Conservation (phyloP, 2,888 invertebrate species). For the Drepanosiphum platanoidis region DNA sequence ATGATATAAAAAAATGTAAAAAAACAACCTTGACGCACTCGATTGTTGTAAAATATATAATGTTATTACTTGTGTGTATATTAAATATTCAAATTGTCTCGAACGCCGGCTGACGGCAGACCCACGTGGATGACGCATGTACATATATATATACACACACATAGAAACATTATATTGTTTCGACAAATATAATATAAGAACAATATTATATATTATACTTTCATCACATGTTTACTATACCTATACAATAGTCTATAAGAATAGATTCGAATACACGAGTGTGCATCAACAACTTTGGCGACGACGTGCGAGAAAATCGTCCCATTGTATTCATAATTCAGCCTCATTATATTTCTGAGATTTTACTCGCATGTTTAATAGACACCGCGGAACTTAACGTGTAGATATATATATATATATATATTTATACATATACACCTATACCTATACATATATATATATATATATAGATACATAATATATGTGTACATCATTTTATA, state of each 20-base stretch:
- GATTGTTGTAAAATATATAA: slow-evolving; percentile 23
- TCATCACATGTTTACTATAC: not conserved
- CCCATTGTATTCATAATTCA: slow-evolving; percentile 60
- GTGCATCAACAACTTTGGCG: slow-evolving; percentile 15
- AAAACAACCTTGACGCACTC: slow-evolving; percentile 27
- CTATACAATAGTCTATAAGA: not conserved
- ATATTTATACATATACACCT: not conserved
- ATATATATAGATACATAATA: not conserved
- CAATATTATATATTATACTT: not conserved
- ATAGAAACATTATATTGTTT: slow-evolving; percentile 31
- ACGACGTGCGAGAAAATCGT: slow-evolving; percentile 51
- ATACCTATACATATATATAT: not conserved
- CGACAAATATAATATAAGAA: not conserved
- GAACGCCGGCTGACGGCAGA: not conserved
- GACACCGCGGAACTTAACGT: not conserved
- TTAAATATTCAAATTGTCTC: slow-evolving; percentile 20
- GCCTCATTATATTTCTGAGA: slow-evolving; percentile 45
- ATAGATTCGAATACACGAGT: not conserved
- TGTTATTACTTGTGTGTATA: not conserved
- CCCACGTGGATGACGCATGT: slow-evolving; percentile 41
- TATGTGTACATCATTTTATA: not conserved
- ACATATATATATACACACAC: not conserved
- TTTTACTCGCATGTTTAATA: not conserved
- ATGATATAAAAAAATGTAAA: slow-evolving; percentile 10
- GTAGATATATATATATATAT: not conserved